Base-by-base conservation (phyloP, 1,140 invertebrate species). In the Drosophila seguyi region DNA sequence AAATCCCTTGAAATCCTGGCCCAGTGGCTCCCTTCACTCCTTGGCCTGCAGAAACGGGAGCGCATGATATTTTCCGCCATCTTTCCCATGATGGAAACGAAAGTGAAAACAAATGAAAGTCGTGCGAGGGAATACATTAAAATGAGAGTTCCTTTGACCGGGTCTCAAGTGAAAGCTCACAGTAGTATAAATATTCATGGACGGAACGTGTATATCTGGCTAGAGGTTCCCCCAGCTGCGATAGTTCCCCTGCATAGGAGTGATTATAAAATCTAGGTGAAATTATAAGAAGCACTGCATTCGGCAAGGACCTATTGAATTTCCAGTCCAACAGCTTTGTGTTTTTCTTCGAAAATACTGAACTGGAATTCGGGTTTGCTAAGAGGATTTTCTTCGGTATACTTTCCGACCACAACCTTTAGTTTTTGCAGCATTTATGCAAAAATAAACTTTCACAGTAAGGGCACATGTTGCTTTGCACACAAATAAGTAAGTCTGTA, bases 61-160 rank as follows among this genome's bases (percentile, higher is more conserved):
- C 4, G 36, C 41, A 18, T 36, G 41, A 69, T 62, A 68, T 62
- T 82, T 59, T 63, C 44, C 31, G 22, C 38, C 44, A 44, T 50
- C 68, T 86, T 66, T 67, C 77, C 60, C 59, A 62, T 75, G 80
- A 73, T 44, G 44, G 73, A 76, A 72, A 42, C 36, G 66, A 72
- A 84, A 84, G 84, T 90, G 84, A 84, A 72, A 80, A 90, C 73
- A 90, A 88, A 81, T 78, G 85, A 90, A 90, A 90, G 73, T 84
- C 81, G 80, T 87, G 84, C 76, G 63, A 80, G 66, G 52, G 84
- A 87, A 87, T 87, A 87, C 69, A 87, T 87, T 88, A 87, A 87
- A 84, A 69, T 52, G 50, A 52, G 57, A 63, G 60, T 65, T 77
- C 56, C 75, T 79, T 83, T 87, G 79, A 80, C 72, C 58, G 34